These are phyloP conservation scores for Toxostoma redivivum DNA, from an alignment of 2,113 vertebrate genomes.

Conservation along the genomic window DNA sequence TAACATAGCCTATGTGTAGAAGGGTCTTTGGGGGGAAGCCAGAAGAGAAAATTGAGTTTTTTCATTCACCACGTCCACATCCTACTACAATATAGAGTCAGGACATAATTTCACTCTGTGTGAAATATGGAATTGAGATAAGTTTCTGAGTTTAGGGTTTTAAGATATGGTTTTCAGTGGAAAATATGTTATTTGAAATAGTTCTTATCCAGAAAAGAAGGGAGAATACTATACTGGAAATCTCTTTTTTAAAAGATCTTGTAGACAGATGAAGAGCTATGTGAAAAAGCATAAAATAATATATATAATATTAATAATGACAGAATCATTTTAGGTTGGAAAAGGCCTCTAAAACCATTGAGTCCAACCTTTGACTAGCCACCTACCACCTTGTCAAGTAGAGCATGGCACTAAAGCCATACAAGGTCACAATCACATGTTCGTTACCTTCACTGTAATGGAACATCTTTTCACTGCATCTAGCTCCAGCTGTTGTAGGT, in stretches of 20 bases:
- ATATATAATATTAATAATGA: neutral
- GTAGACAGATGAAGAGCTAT: neutral
- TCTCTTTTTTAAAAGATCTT: neutral
- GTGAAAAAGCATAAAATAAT: neutral
- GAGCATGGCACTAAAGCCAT: no score
- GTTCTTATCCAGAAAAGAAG: neutral
- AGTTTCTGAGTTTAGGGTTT: neutral
- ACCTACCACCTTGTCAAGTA: neutral
- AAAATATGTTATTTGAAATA: neutral
- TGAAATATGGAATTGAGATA: neutral
- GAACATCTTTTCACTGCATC: neutral
- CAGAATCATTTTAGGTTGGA: neutral
- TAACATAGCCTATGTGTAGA: rapidly evolving
- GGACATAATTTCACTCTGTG: neutral
- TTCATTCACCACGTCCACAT: neutral
- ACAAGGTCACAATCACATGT: neutral
- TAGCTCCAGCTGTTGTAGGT: neutral
- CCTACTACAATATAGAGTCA: neutral
- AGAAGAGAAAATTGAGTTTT: neutral
- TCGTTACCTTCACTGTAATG: neutral
- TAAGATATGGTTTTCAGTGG: neutral
- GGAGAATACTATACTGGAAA: neutral
- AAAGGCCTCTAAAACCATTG: neutral
- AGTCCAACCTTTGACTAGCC: neutral
- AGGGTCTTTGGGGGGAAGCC: neutral